Percentiles rank a stretch among this genome's conserved stretches.
Evolutionary conservation across 2,113 vertebrate genomes (phyloP).

Genomic region (Sisor rabdophorus): DNA sequence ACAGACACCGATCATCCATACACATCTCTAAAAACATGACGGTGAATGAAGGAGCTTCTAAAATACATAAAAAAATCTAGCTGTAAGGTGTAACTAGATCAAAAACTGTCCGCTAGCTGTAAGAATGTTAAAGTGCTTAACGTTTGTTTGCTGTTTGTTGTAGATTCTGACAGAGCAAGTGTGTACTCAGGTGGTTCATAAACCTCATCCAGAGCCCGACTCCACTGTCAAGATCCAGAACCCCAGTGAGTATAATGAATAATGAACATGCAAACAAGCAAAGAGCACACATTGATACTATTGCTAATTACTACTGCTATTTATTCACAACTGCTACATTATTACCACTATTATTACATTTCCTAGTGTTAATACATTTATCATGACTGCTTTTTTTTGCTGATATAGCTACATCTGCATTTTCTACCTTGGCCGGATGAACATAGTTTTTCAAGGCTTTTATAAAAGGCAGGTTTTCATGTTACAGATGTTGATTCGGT

Average conservation of each 20-base stretch:
- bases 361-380: no score
- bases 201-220: constrained; percentile 95
- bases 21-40: neutral
- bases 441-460: no score
- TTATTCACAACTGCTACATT: no score
- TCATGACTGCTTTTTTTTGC: no score
- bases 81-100: neutral
- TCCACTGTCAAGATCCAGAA: constrained; percentile 99
- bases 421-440: no score
- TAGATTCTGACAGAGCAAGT: constrained; percentile 99
- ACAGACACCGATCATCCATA: neutral
- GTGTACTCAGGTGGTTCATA: constrained; percentile 97
- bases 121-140: neutral
- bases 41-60: neutral
- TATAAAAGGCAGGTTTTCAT: no score
- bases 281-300: neutral
- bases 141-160: constrained; percentile 41
- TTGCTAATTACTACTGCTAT: no score
- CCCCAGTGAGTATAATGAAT: constrained; percentile 80
- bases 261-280: neutral
- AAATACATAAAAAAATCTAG: neutral
- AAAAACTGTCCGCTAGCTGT: neutral
- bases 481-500: no score
- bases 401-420: no score
- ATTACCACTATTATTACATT: no score